These are phyloP conservation scores for Lasioglossum oenotherae DNA, from an alignment of 2,888 invertebrate genomes.

Conservation along the genomic window DNA sequence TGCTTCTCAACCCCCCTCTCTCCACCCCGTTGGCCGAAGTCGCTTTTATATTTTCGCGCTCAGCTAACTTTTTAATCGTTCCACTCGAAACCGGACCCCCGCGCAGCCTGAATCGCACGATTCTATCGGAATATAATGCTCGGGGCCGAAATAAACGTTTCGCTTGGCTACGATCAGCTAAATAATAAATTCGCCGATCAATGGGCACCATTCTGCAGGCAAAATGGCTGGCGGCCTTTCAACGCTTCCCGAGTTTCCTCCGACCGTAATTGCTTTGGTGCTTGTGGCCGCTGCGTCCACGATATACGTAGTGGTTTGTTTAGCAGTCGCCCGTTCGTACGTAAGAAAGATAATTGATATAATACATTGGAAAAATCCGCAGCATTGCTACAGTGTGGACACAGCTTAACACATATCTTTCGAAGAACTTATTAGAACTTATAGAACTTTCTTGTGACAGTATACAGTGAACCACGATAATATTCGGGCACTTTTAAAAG, in stretches of 20 bases:
- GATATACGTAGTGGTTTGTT: background rate
- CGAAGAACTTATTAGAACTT: no score
- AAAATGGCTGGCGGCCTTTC: background rate
- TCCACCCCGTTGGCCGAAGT: background rate
- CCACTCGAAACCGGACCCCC: background rate
- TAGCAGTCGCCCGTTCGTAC: background rate
- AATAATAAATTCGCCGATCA: constrained; percentile 8
- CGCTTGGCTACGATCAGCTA: background rate
- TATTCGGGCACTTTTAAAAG: no score
- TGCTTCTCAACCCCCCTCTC: background rate
- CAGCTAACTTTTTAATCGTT: constrained; percentile 52
- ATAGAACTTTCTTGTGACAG: no score
- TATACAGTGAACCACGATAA: no score
- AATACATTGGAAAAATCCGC: no score
- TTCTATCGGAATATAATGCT: background rate
- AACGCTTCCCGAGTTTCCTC: background rate
- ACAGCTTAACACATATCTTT: no score
- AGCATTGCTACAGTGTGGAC: no score
- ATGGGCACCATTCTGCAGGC: background rate
- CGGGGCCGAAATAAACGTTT: background rate
- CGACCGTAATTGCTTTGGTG: background rate
- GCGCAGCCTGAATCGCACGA: background rate
- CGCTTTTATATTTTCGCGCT: constrained; percentile 39
- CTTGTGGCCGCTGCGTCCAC: background rate
- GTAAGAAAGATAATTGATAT: background rate